phyloP scores from a whole-genome alignment of 2,888 invertebrate genomes.

The Branchellion lobata region DNA sequence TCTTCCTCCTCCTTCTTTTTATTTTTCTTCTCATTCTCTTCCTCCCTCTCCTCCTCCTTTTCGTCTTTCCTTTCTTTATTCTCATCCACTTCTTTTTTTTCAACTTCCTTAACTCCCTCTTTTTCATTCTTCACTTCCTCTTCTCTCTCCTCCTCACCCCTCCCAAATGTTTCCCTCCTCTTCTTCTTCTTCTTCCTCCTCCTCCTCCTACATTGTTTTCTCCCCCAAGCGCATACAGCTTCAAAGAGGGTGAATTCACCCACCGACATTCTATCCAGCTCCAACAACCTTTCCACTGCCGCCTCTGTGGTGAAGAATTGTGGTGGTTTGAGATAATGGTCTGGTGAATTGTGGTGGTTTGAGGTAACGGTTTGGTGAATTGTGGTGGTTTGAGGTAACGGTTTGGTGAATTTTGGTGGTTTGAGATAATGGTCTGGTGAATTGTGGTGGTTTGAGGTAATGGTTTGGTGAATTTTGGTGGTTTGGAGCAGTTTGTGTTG shows the following conservation, averaged over 20 bases:
- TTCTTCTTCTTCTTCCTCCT: slow-evolving; percentile 26
- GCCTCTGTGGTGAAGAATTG: neutral
- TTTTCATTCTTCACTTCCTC: too few species aligned
- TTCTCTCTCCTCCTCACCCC: neutral
- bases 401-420: too few species aligned
- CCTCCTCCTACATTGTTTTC: slow-evolving; percentile 52
- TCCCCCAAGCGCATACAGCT: slow-evolving; percentile 54
- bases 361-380: too few species aligned
- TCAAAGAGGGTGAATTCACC: slow-evolving; percentile 58
- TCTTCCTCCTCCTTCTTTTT: slow-evolving; percentile 52
- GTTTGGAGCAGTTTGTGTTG: too few species aligned
- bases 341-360: too few species aligned
- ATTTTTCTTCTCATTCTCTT: slow-evolving; percentile 51
- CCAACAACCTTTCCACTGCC: slow-evolving; percentile 63
- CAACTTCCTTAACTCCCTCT: too few species aligned
- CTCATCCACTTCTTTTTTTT: too few species aligned
- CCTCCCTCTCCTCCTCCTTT: neutral
- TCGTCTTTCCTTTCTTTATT: neutral
- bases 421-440: too few species aligned
- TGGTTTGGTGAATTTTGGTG: too few species aligned
- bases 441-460: too few species aligned
- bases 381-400: too few species aligned
- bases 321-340: too few species aligned
- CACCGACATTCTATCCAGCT: slow-evolving; percentile 71
- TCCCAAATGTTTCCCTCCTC: slow-evolving; percentile 13